Percentiles rank a stretch among this genome's conserved stretches.
Conservation (phyloP, 2,888 invertebrate species). For the Stenotaenia linearis region DNA sequence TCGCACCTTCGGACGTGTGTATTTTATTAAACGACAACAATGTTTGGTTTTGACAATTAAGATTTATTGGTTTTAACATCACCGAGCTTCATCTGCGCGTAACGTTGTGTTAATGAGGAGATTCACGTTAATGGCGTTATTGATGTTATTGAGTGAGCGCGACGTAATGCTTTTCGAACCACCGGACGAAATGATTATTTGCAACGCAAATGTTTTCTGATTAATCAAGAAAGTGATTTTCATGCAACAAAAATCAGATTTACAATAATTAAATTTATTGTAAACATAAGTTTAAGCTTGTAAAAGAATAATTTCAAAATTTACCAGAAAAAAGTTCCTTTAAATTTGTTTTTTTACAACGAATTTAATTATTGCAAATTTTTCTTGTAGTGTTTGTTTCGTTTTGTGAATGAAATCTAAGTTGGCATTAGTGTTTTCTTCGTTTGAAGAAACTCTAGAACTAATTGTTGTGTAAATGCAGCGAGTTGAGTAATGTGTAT, state of each 20-base stretch:
- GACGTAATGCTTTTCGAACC: background rate
- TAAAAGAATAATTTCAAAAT: too few species aligned
- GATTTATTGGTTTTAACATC: background rate
- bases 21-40: background rate
- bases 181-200: background rate
- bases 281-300: too few species aligned
- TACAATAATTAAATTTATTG: too few species aligned
- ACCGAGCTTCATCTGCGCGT: background rate
- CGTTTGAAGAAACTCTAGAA: background rate
- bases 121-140: slow-evolving; percentile 1
- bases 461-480: slow-evolving; percentile 21
- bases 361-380: too few species aligned
- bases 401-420: background rate
- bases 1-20: background rate
- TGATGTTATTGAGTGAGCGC: background rate
- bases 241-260: too few species aligned
- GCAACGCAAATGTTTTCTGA: background rate
- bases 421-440: background rate
- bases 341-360: too few species aligned
- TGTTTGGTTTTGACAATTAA: background rate
- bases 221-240: background rate
- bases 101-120: background rate
- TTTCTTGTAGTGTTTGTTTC: too few species aligned
- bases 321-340: too few species aligned
- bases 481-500: slow-evolving; percentile 17